These are phyloP conservation scores for Drosophila subobscura DNA, from an alignment of 1,140 invertebrate species.

Conservation along the genomic window DNA sequence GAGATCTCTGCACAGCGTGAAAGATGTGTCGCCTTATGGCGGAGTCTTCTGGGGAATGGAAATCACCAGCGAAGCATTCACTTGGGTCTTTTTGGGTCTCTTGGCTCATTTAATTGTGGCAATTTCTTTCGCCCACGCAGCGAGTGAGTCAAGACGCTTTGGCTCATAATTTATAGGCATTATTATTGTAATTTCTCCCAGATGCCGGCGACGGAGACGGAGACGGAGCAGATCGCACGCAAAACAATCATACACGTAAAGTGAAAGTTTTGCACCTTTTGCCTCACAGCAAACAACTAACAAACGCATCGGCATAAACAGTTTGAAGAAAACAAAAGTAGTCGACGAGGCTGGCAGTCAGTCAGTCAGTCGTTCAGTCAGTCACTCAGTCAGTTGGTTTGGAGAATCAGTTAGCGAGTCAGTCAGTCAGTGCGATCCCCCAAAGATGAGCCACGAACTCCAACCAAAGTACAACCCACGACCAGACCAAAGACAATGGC, in stretches of 20 bases:
- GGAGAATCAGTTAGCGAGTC: not conserved
- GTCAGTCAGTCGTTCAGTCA: slow-evolving; percentile 20
- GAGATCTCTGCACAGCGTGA: slow-evolving; percentile 9
- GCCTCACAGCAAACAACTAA: slow-evolving; percentile 36
- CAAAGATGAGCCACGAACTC: slow-evolving; percentile 63
- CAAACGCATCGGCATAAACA: slow-evolving; percentile 65
- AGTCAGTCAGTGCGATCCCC: slow-evolving; percentile 43
- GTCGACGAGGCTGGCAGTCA: slow-evolving; percentile 41
- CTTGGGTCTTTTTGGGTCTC: slow-evolving; percentile 36
- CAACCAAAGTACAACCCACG: slow-evolving; percentile 41
- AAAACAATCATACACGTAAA: slow-evolving; percentile 74
- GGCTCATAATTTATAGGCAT: slow-evolving; percentile 73
- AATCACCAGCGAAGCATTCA: slow-evolving; percentile 47
- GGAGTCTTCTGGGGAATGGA: slow-evolving; percentile 6
- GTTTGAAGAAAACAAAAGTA: slow-evolving; percentile 54
- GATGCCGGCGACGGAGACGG: slow-evolving; percentile 1
- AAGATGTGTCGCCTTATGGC: slow-evolving; percentile 25
- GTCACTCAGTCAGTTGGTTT: not conserved
- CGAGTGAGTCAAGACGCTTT: slow-evolving; percentile 39
- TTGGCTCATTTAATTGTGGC: slow-evolving; percentile 60
- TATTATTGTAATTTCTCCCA: slow-evolving; percentile 77
- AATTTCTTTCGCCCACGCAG: slow-evolving; percentile 65
- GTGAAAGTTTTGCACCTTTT: slow-evolving; percentile 79
- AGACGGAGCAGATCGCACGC: slow-evolving; percentile 62
- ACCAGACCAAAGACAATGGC: slow-evolving; percentile 61